phyloP scores from a whole-genome alignment of 2,797 vertebrate species.

The Coendou prehensilis region DNA sequence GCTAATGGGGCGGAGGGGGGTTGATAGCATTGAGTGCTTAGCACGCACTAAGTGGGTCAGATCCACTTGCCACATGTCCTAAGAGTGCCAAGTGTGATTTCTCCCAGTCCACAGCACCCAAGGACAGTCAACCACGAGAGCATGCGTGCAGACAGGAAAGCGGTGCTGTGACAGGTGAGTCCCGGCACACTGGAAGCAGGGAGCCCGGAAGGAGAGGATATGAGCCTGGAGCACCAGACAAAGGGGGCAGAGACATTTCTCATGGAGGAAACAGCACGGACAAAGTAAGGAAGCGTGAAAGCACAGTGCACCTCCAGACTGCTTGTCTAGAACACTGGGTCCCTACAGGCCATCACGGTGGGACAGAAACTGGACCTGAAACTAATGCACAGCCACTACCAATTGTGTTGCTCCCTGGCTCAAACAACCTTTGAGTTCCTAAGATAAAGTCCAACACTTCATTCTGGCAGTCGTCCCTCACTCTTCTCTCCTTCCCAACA shows the following conservation, averaged over 20 bases:
- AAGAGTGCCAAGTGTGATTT: not conserved
- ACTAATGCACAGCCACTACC: no score
- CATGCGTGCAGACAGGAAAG: not conserved
- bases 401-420: not conserved
- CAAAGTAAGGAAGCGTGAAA: no score
- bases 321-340: fast-evolving
- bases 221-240: not conserved
- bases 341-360: fast-evolving
- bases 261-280: no score
- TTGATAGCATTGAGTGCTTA: not conserved
- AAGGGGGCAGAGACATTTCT: not conserved
- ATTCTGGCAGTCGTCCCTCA: not conserved
- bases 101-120: not conserved
- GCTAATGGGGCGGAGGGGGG: not conserved
- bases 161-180: fast-evolving
- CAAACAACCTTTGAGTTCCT: not conserved
- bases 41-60: not conserved
- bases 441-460: not conserved
- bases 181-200: not conserved
- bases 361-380: not conserved
- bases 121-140: not conserved
- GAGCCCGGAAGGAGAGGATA: not conserved
- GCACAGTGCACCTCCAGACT: not conserved
- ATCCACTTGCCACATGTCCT: not conserved
- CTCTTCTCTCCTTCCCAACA: not conserved